Base-by-base conservation (phyloP, 2,888 invertebrate species). In the Amphipoea oculea region DNA sequence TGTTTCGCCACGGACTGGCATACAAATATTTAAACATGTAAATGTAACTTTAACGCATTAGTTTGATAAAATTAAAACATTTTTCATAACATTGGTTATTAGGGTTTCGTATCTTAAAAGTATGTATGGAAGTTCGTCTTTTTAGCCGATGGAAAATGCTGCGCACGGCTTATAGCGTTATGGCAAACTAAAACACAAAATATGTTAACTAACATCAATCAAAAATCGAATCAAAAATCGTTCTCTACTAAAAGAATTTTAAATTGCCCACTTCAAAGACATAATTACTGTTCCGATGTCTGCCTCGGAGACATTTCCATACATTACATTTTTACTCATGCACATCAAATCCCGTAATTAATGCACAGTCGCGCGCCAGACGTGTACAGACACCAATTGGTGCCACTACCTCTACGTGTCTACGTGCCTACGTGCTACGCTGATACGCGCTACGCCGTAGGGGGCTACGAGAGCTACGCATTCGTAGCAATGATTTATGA, bases 401-500 rank as follows among this genome's bases (percentile, higher is more conserved):
- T 69, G 51, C 45, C 62, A 68, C 75, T 76, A 80, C 70, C 79
- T 70, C 81, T 69, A 77, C 80, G 76, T 75, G 85, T 40, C 82
- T 85, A 88, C 85, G 82, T 76, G 79, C 84, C 82, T 85, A 88
- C 85, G 82, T 76, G 79, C 84, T 84, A 79, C 73, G 81, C 6
- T 17, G 78, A 79, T 76, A 79, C 80, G 74, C 45, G 86, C 88
- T 89, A 89, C 88, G 84, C 74, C 83, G 84, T 89, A 87, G 75
- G 63, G 68, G 29, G 75, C 77, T 78, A 83, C 87, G 74, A 79
- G 69, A 14, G 75, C 77, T 87, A 87, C 80, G 87, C 70, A 68
- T 87, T 78, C 36, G 76, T 85, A 87, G 85, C 76, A 42, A 87
- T 78, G 87, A 87, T 87, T 87, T 86, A 86, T 77, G 85, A 75